phyloP scores from a whole-genome alignment of 2,797 vertebrate species.

The Hippopotamyrus pictus region DNA sequence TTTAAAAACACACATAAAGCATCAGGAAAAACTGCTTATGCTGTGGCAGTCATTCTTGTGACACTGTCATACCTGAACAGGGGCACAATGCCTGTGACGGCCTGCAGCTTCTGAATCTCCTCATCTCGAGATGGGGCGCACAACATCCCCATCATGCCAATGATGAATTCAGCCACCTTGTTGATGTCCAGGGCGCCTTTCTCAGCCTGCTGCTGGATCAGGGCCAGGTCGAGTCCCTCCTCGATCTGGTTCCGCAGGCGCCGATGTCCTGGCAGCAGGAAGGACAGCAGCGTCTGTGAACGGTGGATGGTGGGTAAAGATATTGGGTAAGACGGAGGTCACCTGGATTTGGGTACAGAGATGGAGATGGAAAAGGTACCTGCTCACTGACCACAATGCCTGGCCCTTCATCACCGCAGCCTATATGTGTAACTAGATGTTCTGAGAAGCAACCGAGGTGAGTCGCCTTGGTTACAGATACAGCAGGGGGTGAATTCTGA shows the following conservation, averaged over 20 bases:
- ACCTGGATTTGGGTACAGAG: not conserved
- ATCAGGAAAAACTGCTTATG: not conserved
- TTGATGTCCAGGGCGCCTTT: slow-evolving; percentile 82
- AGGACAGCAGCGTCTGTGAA: slow-evolving; percentile 76
- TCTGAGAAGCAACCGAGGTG: not conserved
- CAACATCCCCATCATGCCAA: slow-evolving; percentile 85
- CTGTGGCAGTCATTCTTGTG: not conserved
- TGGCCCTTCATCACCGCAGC: not conserved
- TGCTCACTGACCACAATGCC: not conserved
- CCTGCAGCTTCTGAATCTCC: slow-evolving; percentile 77
- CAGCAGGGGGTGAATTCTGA: not conserved
- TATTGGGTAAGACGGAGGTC: not conserved
- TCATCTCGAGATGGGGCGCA: slow-evolving; percentile 85
- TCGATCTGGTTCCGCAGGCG: slow-evolving; percentile 77
- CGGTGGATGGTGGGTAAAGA: not conserved
- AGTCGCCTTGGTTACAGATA: not conserved
- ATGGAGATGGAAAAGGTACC: not conserved
- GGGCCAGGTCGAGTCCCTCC: slow-evolving; percentile 81
- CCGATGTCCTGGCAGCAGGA: slow-evolving; percentile 78
- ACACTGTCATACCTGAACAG: slow-evolving; percentile 73
- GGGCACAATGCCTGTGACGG: slow-evolving; percentile 75
- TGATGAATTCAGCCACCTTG: slow-evolving; percentile 78
- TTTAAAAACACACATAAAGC: not conserved
- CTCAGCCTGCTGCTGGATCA: slow-evolving; percentile 92
- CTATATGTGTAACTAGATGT: not conserved